Evolutionary conservation across 2,113 vertebrate species (phyloP), one percentile per base, ranked within the genome.

Genomic region (Polypterus bichir): DNA sequence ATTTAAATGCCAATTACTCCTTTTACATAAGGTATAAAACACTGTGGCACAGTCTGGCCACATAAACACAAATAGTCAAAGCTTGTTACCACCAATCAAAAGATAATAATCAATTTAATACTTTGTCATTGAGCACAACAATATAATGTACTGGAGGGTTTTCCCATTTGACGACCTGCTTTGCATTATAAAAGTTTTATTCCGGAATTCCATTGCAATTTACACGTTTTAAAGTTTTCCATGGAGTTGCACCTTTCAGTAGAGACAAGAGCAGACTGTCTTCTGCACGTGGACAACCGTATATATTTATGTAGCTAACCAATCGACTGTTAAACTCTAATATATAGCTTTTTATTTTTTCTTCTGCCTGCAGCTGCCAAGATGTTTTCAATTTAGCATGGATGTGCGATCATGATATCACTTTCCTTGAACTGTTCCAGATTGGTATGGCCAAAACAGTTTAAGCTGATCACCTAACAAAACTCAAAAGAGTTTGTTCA

Each of bases 331-430:
- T 86, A 74, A 80, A 81, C 79, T 73, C 82, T 78, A 82, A 86
- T 72, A 79, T 85, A 85, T 82, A 77, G 80, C 27, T 27, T 27
- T 27, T 78, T 86, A 80, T 86, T 84, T 27, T 86, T 47, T 78
- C 82, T 82, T 79, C 80, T 81, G 82, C 83, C 82, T 81, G 74
- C 81, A 86, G 82, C 77, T 76, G 73, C 76, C 80, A 85, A 86
- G 86, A 86, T 88, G 86, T 86, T 88, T 88, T 85, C 83, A 86
- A 88, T 88, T 88, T 86, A 82, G 81, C 81, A 81, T 67, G 77
- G 83, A 75, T 75, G 77, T 81, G 77, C 78, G 80, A 88, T 86
- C 84, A 83, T 85, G 83, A 88, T 86, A 86, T 88, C 83, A 85
- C 77, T 71, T 76, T 74, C 74, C 71, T 72, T 62, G 72, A 70